These are phyloP conservation scores for Molorchus minor DNA, from an alignment of 2,888 invertebrate genomes.

Conservation along the genomic window DNA sequence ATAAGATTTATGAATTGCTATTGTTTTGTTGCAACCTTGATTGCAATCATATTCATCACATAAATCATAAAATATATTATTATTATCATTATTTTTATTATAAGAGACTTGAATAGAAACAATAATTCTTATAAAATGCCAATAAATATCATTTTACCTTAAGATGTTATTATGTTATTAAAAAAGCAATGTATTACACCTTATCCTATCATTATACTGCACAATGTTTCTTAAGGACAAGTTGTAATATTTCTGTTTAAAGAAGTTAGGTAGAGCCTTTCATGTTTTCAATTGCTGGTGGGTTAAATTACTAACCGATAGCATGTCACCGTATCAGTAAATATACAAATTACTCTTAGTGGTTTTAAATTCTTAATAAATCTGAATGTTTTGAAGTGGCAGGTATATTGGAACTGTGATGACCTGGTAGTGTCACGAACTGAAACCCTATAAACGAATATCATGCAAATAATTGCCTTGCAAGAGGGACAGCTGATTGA, in stretches of 20 bases:
- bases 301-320: slow-evolving; percentile 34
- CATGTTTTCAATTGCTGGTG: slow-evolving; percentile 33
- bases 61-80: too few relatives aligned
- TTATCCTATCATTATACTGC: background rate
- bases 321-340: slow-evolving; percentile 45
- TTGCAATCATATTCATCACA: too few relatives aligned
- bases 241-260: background rate
- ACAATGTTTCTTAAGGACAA: background rate
- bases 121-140: too few relatives aligned
- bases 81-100: too few relatives aligned
- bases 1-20: too few relatives aligned
- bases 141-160: too few relatives aligned
- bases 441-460: slow-evolving; percentile 39
- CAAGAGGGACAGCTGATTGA: slow-evolving; percentile 41
- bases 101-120: too few relatives aligned
- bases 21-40: too few relatives aligned
- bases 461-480: slow-evolving; percentile 47
- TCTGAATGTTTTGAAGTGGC: slow-evolving; percentile 47
- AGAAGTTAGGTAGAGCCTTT: slow-evolving; percentile 20
- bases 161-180: too few relatives aligned
- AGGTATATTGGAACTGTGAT: slow-evolving; percentile 28
- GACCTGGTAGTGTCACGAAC: slow-evolving; percentile 40
- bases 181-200: too few relatives aligned
- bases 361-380: slow-evolving; percentile 46
- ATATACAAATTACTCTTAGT: slow-evolving; percentile 47